Evolutionary conservation across 1,140 invertebrate species (phyloP), one percentile per base, ranked within the genome.

Genomic region (Centruroides vittatus): DNA sequence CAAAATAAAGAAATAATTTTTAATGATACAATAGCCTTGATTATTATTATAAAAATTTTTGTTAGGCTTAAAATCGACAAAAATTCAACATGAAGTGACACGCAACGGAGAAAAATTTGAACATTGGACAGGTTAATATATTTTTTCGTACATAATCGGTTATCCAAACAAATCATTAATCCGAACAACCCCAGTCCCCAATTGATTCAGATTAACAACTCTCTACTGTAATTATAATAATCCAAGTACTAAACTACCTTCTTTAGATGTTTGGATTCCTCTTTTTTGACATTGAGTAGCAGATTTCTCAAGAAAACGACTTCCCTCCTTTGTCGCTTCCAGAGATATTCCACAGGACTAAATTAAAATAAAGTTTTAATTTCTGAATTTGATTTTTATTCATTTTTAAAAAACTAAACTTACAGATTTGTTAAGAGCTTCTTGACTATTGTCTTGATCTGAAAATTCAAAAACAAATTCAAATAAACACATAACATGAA

Each of bases 181-280:
- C n/a, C n/a, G n/a, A n/a, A n/a, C n/a, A n/a, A n/a, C n/a, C n/a
- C n/a, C n/a, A n/a, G n/a, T n/a, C n/a, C n/a, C n/a, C n/a, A n/a
- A n/a, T n/a, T n/a, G n/a, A n/a, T n/a, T n/a, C n/a, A n/a, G n/a
- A n/a, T n/a, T n/a, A n/a, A n/a, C n/a, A n/a, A n/a, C n/a, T n/a
- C n/a, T n/a, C n/a, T n/a, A n/a, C n/a, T n/a, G n/a, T n/a, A 23
- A 23, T 23, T 23, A 23, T 23, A 23, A 23, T 23, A 23, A 23
- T 23, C 23, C 23, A 23, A 23, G 23, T 23, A 23, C 23, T 23
- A 23, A 23, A 23, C 23, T 75, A 89, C 93, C 93, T 79, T 96
- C 93, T 56, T 89, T 86, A 70, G 84, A 89, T 62, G 91, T 95
- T 78, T 96, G 89, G 69, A 98, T 93, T 64, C 91, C 92, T 74